Base-by-base conservation (phyloP, 2,797 vertebrate species). In the Carduelis carduelis region DNA sequence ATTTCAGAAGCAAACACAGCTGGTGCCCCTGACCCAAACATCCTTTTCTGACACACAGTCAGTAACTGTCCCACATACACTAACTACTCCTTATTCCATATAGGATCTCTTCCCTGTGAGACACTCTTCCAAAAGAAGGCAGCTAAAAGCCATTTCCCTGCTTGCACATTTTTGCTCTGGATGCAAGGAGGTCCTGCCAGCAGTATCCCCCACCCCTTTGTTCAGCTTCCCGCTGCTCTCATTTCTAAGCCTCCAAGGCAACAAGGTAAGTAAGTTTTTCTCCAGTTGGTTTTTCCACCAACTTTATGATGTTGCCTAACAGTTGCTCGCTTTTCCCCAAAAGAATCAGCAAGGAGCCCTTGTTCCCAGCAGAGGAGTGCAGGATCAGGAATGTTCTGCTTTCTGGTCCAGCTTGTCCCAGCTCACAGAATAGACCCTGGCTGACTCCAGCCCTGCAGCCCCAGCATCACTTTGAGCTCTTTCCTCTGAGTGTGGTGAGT, bases 41-140 rank as follows among this genome's bases (percentile, higher is more conserved):
- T 17, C 11, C 11, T 37, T 41, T 55, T 63, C 34, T 1, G 0
- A 22, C 0, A 0, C 52, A 9, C 0, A 0, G 34, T 5, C 4
- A 1, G 1, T 19, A 27, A 43, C 6, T 26, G 35, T 23, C 35
- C 30, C 39, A 47, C 4, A 0, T 0, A 8, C 4, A 5, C 23
- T 3, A 37, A 24, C 56, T 59, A 35, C 41, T 50, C 37, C 23
- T 23, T 46, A 21, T 27, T 55, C 79, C 5, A 0, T 2, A 2
- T 8, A 18, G 41, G 30, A 57, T 16, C 20, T 39, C 16, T 65
- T 49, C 47, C 39, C 44, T 32, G 23, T 1, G 14, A 52, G 43
- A 44, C 35, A 18, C 11, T 14, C 26, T 24, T 46, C 35, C 27
- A 34, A 64, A 75, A 11, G 18, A 86, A 30, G 5, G 37, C 22